phyloP scores from a whole-genome alignment of 2,113 vertebrate species.

The Octodon degus region DNA sequence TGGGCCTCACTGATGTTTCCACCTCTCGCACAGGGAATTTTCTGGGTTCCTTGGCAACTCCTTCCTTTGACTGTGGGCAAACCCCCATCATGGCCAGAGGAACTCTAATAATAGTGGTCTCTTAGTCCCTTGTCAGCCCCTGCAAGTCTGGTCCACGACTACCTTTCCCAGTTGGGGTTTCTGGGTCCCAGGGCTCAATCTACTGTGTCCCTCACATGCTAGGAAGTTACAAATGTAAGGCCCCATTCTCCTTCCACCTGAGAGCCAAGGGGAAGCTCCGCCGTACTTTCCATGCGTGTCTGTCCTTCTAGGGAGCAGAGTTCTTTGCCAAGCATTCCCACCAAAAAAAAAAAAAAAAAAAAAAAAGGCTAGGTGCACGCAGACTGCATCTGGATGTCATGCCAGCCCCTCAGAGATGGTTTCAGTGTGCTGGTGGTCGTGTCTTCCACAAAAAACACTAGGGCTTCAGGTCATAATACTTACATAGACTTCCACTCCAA shows the following conservation, averaged over 20 bases:
- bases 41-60: not conserved
- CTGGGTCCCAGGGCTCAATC: not conserved
- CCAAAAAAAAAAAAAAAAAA: not conserved
- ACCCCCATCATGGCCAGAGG: not conserved
- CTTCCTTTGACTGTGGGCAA: not conserved
- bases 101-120: not conserved
- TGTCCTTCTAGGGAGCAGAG: no score
- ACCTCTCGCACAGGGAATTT: not conserved
- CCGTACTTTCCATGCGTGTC: not conserved
- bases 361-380: not conserved
- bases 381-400: not conserved
- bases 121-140: not conserved
- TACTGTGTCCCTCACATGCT: not conserved
- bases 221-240: not conserved
- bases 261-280: not conserved
- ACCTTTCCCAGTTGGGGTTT: not conserved
- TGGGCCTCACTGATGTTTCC: not conserved
- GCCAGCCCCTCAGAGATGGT: not conserved
- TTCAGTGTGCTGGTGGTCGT: not conserved
- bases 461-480: not conserved
- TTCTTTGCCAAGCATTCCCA: not conserved
- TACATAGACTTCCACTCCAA: not conserved
- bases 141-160: not conserved
- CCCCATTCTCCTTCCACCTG: not conserved
- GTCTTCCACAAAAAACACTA: accelerated